Evolutionary conservation across 2,888 invertebrate species (phyloP), one percentile per base, ranked within the genome.

Genomic region (Troides helena): DNA sequence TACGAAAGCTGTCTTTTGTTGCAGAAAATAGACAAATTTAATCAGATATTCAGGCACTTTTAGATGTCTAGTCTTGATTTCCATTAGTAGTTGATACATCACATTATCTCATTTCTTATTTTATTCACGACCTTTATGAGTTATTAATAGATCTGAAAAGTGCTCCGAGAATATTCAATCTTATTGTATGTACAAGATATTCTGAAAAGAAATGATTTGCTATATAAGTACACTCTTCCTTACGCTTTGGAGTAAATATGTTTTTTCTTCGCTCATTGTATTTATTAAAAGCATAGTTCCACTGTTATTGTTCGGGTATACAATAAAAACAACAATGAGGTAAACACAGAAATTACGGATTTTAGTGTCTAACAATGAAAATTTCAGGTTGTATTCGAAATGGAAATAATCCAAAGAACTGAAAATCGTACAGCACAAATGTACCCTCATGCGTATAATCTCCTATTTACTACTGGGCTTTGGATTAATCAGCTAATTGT

Each of bases 401-500:
- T 56, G 21, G 7, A 21, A 56, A 56, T 46, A 12, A 46, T 46
- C 46, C 12, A 12, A 46, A 46, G 46, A 46, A 46, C 14, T 56
- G n/a, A 56, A 56, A 56, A 56, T 56, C 56, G 56, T 21, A 21
- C n/a, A 56, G 10, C 56, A 21, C n/a, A 21, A 56, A 10, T 21
- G 56, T 56, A 56, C 56, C 21, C 56, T 56, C 56, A 12, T 7
- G 53, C 63, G 63, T 63, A 50, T 8, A 50, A 25, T 63, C 18
- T 18, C 62, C 10, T 65, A 57, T 65, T 65, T 65, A 65, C 57
- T 23, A 39, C 39, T 12, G 36, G 56, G 56, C 23, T 21, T 58
- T 50, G 57, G 46, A 57, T 62, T 68, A 62, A 68, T 68, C 63
- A 68, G 58, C 30, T 63, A 59, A 68, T 59, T 63, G 46, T 62